Percentiles rank a stretch among this genome's conserved stretches.
Evolutionary conservation across 2,888 invertebrate genomes (phyloP).

Genomic region (Cantharis nigra): DNA sequence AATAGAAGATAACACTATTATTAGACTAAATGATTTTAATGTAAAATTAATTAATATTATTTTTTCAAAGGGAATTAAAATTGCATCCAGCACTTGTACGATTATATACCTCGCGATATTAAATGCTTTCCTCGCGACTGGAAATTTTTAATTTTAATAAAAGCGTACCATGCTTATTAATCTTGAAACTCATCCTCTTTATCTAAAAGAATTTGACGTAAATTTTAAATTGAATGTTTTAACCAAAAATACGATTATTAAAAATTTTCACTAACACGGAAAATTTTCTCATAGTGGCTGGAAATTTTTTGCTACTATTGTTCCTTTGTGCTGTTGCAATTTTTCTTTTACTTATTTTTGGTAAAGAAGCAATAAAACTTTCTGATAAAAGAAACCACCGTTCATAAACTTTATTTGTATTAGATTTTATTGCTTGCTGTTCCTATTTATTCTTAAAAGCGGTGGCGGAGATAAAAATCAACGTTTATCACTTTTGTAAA

Average conservation of each 20-base stretch:
- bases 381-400: constrained; percentile 24
- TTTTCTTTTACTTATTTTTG: constrained; percentile 16
- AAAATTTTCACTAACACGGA: neutral
- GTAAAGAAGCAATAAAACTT: constrained; percentile 18
- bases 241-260: neutral
- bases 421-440: constrained; percentile 23
- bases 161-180: neutral
- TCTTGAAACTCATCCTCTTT: neutral
- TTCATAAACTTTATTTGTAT: constrained; percentile 27
- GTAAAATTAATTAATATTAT: neutral
- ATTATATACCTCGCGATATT: neutral
- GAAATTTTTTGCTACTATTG: neutral
- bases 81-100: neutral
- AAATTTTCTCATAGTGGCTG: neutral
- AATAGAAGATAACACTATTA: too few relatives aligned
- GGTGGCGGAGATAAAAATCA: constrained; percentile 16
- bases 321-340: constrained; percentile 7
- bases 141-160: neutral
- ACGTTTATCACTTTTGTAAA: neutral
- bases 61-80: neutral
- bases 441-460: constrained; percentile 17
- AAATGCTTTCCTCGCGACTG: neutral
- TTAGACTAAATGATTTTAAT: too few relatives aligned
- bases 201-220: neutral
- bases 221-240: neutral